A percentile compares a stretch with the other conserved stretches of the same genome.
phyloP scores from a whole-genome alignment of 2,888 invertebrate species.

The Conistra vaccinii region DNA sequence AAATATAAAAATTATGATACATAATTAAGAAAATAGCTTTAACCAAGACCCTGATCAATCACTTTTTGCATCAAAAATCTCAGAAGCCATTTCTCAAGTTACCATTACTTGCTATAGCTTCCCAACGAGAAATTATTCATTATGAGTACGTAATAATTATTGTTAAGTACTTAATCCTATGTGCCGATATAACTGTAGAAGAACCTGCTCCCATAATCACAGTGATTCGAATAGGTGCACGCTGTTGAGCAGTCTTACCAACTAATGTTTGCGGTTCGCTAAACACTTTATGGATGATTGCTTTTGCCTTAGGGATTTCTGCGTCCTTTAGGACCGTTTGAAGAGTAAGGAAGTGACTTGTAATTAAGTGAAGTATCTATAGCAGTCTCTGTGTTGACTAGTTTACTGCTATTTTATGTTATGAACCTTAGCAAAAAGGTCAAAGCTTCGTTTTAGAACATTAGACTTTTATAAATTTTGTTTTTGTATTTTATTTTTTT shows the following conservation, averaged over 20 bases:
- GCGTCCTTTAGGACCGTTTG: conserved; percentile 32
- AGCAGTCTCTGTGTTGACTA: neutral
- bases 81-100: conserved; percentile 20
- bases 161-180: conserved; percentile 81
- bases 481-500: too few relatives aligned
- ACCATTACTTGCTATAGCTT: conserved; percentile 53
- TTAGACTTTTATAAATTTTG: too few relatives aligned
- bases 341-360: conserved; percentile 11
- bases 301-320: conserved; percentile 44
- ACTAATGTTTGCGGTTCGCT: conserved; percentile 52
- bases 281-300: conserved; percentile 52
- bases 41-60: neutral
- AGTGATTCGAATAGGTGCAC: conserved; percentile 71
- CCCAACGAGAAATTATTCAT: conserved; percentile 66
- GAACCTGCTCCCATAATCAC: conserved; percentile 76
- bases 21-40: too few relatives aligned
- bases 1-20: too few relatives aligned
- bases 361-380: neutral
- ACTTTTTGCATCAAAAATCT: conserved; percentile 15
- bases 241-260: conserved; percentile 60
- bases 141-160: conserved; percentile 75
- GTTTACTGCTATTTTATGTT: neutral
- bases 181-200: conserved; percentile 75
- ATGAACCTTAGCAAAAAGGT: neutral
- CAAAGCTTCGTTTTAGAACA: too few relatives aligned